Percentiles rank a stretch among this genome's conserved stretches.
Conservation (phyloP, 2,888 invertebrate species). For the Chesias legatella region DNA sequence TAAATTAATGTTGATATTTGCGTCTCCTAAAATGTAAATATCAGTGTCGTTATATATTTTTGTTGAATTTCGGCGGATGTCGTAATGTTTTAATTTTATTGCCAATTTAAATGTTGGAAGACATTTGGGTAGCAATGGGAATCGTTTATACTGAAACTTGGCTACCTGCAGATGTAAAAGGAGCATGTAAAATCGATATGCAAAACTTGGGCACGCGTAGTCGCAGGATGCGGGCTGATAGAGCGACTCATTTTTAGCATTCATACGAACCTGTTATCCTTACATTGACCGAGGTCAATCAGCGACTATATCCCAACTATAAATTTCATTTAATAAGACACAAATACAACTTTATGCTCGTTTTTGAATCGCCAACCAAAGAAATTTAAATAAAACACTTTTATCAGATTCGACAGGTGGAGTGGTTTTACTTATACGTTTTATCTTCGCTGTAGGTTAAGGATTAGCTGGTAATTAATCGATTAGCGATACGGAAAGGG, state of each 20-base stretch:
- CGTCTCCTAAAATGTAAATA: too few species aligned
- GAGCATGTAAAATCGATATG: constrained; percentile 24
- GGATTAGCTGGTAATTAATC: constrained; percentile 74
- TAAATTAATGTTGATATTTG: constrained; percentile 19
- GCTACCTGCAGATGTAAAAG: constrained; percentile 23
- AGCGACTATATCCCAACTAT: constrained; percentile 74
- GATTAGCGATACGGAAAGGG: constrained; percentile 64
- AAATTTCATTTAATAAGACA: constrained; percentile 81
- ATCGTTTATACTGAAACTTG: constrained; percentile 10
- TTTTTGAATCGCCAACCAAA: constrained; percentile 72
- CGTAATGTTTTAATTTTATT: constrained; percentile 13
- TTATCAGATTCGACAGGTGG: constrained; percentile 80
- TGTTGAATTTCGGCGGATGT: background rate
- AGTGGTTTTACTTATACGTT: constrained; percentile 59
- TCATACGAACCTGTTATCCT: constrained; percentile 61
- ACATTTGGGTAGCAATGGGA: constrained; percentile 4
- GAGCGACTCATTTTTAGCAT: constrained; percentile 59
- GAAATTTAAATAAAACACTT: constrained; percentile 79
- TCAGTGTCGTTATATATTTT: too few species aligned
- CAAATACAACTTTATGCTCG: constrained; percentile 71
- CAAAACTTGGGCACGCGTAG: constrained; percentile 21
- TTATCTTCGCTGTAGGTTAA: constrained; percentile 77
- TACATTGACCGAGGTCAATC: constrained; percentile 76
- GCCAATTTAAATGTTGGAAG: constrained; percentile 10
- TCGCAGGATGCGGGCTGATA: constrained; percentile 29